These are phyloP conservation scores for Leptopilina syphax DNA, from an alignment of 2,888 invertebrate genomes.

Conservation along the genomic window DNA sequence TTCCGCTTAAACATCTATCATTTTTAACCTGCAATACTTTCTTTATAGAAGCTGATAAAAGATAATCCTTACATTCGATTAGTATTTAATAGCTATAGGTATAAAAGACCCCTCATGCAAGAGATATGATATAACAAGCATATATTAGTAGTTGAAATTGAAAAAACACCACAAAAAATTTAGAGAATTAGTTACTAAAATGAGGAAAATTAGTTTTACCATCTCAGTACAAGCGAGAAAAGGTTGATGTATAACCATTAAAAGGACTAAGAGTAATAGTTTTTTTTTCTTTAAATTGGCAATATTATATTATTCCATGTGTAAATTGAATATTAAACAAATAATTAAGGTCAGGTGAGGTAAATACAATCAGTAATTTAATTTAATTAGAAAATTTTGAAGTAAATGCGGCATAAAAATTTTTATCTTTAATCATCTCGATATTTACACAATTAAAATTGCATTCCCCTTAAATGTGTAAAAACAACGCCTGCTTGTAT, in stretches of 20 bases:
- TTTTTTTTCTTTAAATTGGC: neutral
- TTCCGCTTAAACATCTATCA: slow-evolving; percentile 69
- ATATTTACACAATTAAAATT: too few species aligned
- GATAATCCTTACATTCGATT: neutral
- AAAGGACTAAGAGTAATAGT: neutral
- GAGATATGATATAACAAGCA: neutral
- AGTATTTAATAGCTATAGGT: neutral
- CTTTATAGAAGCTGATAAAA: slow-evolving; percentile 63
- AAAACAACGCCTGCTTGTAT: too few species aligned
- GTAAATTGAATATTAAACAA: too few species aligned
- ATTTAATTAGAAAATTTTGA: too few species aligned
- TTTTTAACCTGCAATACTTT: slow-evolving; percentile 70
- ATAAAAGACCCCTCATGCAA: neutral
- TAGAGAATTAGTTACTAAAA: neutral
- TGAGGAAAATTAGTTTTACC: slow-evolving; percentile 4
- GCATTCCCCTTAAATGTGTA: too few species aligned
- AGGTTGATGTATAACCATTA: neutral
- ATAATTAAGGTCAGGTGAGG: too few species aligned
- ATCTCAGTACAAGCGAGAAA: neutral
- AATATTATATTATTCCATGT: too few species aligned
- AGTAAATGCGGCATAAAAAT: too few species aligned
- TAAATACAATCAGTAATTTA: too few species aligned
- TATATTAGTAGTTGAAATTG: neutral
- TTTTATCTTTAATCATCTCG: too few species aligned
- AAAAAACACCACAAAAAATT: neutral